phyloP scores from a whole-genome alignment of 2,888 invertebrate genomes.

The Melanostoma mellinum region DNA sequence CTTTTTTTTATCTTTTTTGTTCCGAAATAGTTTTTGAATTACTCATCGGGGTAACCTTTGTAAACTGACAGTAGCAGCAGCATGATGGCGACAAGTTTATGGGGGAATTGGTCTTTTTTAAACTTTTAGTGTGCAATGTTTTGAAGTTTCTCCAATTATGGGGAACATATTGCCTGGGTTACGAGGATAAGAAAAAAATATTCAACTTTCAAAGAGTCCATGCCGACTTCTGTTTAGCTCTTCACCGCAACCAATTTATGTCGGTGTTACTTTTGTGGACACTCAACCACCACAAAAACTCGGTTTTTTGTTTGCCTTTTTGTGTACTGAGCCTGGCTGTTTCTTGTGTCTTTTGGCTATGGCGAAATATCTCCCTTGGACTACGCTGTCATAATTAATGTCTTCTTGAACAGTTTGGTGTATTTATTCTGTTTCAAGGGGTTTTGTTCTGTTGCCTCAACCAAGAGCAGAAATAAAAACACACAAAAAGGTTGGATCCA shows the following conservation, averaged over 20 bases:
- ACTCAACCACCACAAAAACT: too few species aligned
- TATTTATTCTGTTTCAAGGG: slow-evolving; percentile 10
- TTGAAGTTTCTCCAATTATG: slow-evolving; percentile 2
- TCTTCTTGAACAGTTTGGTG: slow-evolving; percentile 52
- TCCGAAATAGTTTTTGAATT: slow-evolving; percentile 10
- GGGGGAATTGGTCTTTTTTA: slow-evolving; percentile 6
- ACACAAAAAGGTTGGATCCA: too few species aligned
- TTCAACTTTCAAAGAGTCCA: slow-evolving; percentile 44
- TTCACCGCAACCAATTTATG: slow-evolving; percentile 68
- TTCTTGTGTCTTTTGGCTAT: slow-evolving; percentile 6
- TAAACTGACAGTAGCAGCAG: slow-evolving; percentile 17
- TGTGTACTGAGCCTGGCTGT: background rate
- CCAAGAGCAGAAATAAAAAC: too few species aligned
- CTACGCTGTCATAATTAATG: slow-evolving; percentile 67
- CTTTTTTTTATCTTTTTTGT: slow-evolving; percentile 16
- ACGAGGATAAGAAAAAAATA: background rate
- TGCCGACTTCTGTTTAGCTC: slow-evolving; percentile 46
- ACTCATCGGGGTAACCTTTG: slow-evolving; percentile 19
- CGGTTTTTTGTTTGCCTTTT: background rate
- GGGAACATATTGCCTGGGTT: background rate
- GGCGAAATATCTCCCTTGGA: background rate
- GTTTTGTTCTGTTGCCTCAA: too few species aligned
- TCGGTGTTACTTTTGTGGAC: slow-evolving; percentile 18
- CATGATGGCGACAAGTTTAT: slow-evolving; percentile 63
- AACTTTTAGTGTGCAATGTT: background rate